Evolutionary conservation across 1,140 invertebrate species (phyloP).

Genomic region (Saxidomus purpurata): DNA sequence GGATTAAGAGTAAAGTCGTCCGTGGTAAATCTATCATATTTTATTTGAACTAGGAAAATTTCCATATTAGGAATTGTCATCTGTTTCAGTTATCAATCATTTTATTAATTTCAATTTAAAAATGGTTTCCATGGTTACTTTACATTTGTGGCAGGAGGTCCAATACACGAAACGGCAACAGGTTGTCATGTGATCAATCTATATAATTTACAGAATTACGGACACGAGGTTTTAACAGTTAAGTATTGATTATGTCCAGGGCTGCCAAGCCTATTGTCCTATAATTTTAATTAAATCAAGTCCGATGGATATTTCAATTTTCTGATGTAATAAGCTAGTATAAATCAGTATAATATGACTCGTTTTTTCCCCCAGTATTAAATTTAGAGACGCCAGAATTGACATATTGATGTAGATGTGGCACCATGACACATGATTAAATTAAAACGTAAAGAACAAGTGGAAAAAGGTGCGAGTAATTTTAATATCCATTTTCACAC

Average conservation of each 20-base stretch:
- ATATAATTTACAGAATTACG: constrained; percentile 61
- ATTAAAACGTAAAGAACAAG: constrained; percentile 4
- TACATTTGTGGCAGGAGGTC: constrained; percentile 51
- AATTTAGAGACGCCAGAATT: not conserved
- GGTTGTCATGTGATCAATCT: constrained; percentile 63
- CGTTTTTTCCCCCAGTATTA: not conserved
- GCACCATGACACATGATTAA: constrained; percentile 15
- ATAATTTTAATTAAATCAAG: constrained; percentile 51
- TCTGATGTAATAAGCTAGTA: not conserved
- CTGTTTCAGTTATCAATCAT: constrained; percentile 62
- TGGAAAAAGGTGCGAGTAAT: not conserved
- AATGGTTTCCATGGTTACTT: constrained; percentile 51
- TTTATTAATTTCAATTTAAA: constrained; percentile 69
- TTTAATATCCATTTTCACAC: constrained; percentile 14
- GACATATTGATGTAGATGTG: not conserved
- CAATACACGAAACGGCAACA: constrained; percentile 43
- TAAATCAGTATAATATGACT: not conserved
- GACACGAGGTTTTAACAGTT: constrained; percentile 35
- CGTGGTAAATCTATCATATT: constrained; percentile 52
- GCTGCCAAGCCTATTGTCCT: constrained; percentile 18
- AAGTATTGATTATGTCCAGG: constrained; percentile 53
- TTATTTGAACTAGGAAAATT: constrained; percentile 47
- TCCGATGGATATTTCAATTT: constrained; percentile 49
- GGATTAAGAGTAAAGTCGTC: not conserved
- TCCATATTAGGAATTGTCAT: constrained; percentile 56